Conservation (phyloP, 2,888 invertebrate species). For the Platerodrilus igneus region DNA sequence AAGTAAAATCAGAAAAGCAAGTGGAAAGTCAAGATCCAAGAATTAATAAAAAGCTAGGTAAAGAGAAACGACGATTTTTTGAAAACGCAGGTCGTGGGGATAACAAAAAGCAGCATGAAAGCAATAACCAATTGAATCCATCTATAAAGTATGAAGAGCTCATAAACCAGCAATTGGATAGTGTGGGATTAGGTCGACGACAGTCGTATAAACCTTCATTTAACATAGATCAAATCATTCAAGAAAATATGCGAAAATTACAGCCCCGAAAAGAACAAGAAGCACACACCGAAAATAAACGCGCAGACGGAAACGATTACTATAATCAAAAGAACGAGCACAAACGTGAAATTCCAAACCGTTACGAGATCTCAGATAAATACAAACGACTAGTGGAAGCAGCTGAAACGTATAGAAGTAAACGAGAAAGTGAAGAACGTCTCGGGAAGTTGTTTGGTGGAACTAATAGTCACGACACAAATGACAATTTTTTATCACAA, state of each 20-base stretch:
- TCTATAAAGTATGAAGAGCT: no score
- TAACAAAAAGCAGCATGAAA: no score
- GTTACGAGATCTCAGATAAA: constrained; percentile 27
- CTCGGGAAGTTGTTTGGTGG: constrained; percentile 36
- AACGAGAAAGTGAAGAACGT: constrained; percentile 35
- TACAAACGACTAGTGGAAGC: constrained; percentile 38
- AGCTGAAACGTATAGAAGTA: constrained; percentile 32
- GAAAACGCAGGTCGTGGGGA: not conserved
- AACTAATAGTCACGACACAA: no score
- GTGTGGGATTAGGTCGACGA: constrained; percentile 33
- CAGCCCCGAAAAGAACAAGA: not conserved
- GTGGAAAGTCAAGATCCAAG: no score
- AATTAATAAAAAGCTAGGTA: no score
- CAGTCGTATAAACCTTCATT: constrained; percentile 32
- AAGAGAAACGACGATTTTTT: no score
- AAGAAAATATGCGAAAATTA: constrained; percentile 15
- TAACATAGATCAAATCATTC: constrained; percentile 23
- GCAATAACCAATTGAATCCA: no score
- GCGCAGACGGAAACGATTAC: not conserved
- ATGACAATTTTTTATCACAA: no score
- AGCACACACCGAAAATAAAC: not conserved
- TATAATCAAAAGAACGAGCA: not conserved
- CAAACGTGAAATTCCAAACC: constrained; percentile 4
- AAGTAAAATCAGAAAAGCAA: constrained; percentile 2
- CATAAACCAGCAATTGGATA: constrained; percentile 34